Conservation (phyloP, 2,113 vertebrate species). For the Colistium nudipinnis region DNA sequence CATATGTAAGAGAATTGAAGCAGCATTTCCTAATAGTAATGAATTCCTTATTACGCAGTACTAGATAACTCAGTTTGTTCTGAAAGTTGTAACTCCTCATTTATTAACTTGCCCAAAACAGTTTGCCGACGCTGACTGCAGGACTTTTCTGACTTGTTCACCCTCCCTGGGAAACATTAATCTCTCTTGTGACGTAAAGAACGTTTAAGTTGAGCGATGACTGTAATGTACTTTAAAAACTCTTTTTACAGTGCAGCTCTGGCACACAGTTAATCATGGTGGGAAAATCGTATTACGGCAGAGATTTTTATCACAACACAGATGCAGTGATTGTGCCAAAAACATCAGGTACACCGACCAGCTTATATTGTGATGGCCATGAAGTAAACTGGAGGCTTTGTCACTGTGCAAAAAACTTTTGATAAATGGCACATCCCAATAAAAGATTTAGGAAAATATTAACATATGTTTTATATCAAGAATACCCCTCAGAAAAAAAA, state of each 20-base stretch:
- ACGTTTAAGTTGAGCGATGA: conserved; percentile 50
- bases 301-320: conserved; percentile 37
- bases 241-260: conserved; percentile 34
- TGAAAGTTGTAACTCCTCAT: background rate
- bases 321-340: conserved; percentile 55
- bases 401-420: conserved; percentile 12
- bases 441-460: conserved; percentile 21
- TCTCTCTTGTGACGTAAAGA: conserved; percentile 33
- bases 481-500: too few species aligned
- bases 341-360: conserved; percentile 2
- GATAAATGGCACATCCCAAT: conserved; percentile 9
- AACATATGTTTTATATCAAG: too few species aligned
- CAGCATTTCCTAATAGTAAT: too few species aligned
- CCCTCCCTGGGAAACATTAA: conserved; percentile 19
- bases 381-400: background rate
- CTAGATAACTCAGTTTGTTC: too few species aligned
- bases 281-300: conserved; percentile 30
- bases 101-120: too few species aligned
- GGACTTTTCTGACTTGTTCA: conserved; percentile 17
- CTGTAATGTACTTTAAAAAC: conserved; percentile 35
- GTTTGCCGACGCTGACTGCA: conserved; percentile 3
- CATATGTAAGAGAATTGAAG: too few species aligned
- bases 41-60: too few species aligned
- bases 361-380: conserved; percentile 6
- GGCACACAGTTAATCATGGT: conserved; percentile 43